A percentile compares a stretch with the other conserved stretches of the same genome.
phyloP scores from a whole-genome alignment of 2,888 invertebrate species.

The Baronia brevicornis region DNA sequence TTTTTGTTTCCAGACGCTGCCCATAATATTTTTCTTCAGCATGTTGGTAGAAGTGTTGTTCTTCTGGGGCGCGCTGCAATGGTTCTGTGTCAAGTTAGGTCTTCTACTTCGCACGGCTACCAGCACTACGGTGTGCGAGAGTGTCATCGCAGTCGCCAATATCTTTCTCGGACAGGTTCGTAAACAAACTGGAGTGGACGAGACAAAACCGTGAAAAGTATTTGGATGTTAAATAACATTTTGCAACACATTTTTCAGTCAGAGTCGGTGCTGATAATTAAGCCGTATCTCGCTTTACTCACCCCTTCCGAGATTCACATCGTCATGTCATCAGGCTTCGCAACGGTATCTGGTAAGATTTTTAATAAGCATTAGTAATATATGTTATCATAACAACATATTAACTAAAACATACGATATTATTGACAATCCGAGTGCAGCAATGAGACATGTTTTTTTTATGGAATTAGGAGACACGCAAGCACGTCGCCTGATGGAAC shows the following conservation, averaged over 20 bases:
- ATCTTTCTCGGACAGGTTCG: slow-evolving; percentile 94
- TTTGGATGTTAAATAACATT: too few species aligned
- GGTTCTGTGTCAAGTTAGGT: slow-evolving; percentile 87
- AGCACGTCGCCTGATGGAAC: too few species aligned
- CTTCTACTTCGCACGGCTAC: slow-evolving; percentile 77
- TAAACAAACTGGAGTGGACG: too few species aligned
- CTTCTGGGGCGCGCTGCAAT: slow-evolving; percentile 92
- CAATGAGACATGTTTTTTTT: too few species aligned
- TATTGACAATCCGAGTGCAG: too few species aligned
- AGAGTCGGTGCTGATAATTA: slow-evolving; percentile 91
- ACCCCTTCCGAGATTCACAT: slow-evolving; percentile 95
- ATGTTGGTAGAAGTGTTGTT: slow-evolving; percentile 92
- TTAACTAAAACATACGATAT: neutral
- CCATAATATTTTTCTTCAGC: slow-evolving; percentile 95
- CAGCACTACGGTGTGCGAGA: slow-evolving; percentile 95
- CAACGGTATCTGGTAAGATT: slow-evolving; percentile 89
- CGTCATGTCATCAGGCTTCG: slow-evolving; percentile 95
- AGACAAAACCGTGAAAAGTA: too few species aligned
- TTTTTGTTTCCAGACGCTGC: slow-evolving; percentile 77
- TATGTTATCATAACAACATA: neutral
- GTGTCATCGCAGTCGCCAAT: slow-evolving; percentile 93
- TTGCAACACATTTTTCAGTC: slow-evolving; percentile 79
- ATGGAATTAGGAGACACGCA: too few species aligned
- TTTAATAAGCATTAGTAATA: slow-evolving; percentile 3
- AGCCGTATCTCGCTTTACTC: slow-evolving; percentile 88